A percentile compares a stretch with the other conserved stretches of the same genome.
phyloP scores from a whole-genome alignment of 2,113 vertebrate genomes.

The Boleophthalmus pectinirostris region DNA sequence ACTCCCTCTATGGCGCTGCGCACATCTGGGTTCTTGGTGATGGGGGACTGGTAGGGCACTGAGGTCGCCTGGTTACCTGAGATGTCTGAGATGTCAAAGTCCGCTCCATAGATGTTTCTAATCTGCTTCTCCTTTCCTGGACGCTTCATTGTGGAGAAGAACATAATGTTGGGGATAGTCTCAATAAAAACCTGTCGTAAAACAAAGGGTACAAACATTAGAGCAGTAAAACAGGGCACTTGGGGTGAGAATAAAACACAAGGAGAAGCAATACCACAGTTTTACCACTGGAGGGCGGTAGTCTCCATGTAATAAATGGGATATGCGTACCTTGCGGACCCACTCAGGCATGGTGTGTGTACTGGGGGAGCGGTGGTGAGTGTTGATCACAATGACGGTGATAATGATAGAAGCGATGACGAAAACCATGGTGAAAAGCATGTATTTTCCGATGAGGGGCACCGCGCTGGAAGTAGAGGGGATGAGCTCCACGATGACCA shows the following conservation, averaged over 20 bases:
- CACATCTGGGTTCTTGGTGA: slow-evolving; percentile 91
- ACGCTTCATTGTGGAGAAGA: slow-evolving; percentile 95
- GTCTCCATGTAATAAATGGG: slow-evolving; percentile 22
- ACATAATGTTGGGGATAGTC: slow-evolving; percentile 93
- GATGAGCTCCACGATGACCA: slow-evolving; percentile 97
- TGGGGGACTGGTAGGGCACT: slow-evolving; percentile 84
- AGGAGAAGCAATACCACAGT: neutral
- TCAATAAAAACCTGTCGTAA: slow-evolving; percentile 87
- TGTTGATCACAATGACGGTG: slow-evolving; percentile 97
- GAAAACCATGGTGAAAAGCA: slow-evolving; percentile 98
- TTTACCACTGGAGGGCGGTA: slow-evolving; percentile 63
- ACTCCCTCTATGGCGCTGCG: slow-evolving; percentile 94
- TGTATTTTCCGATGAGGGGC: slow-evolving; percentile 96
- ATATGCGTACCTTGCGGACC: slow-evolving; percentile 88
- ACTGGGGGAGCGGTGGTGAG: slow-evolving; percentile 95
- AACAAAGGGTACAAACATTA: slow-evolving; percentile 7
- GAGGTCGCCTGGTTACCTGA: slow-evolving; percentile 86
- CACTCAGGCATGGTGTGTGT: slow-evolving; percentile 94
- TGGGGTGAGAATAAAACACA: neutral
- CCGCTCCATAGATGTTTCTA: slow-evolving; percentile 83
- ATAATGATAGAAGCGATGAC: slow-evolving; percentile 97
- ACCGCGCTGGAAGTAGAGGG: slow-evolving; percentile 96
- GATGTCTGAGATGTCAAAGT: slow-evolving; percentile 95
- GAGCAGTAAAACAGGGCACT: neutral
- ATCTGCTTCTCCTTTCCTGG: slow-evolving; percentile 85